phyloP scores from a whole-genome alignment of 2,797 vertebrate species.

The Sebastes vulpes region DNA sequence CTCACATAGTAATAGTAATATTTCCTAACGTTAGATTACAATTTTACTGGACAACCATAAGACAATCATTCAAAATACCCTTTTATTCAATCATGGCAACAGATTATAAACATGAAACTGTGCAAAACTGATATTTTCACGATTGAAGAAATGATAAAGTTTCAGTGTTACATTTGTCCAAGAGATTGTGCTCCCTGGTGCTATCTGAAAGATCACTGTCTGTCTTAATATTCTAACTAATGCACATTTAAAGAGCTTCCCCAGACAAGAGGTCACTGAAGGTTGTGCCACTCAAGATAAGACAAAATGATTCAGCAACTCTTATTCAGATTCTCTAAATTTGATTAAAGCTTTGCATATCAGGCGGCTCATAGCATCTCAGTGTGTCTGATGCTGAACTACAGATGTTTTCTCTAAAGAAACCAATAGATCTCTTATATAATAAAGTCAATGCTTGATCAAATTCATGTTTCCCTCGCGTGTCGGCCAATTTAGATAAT shows the following conservation, averaged over 20 bases:
- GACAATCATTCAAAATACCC: not conserved
- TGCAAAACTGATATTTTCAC: not conserved
- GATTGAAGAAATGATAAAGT: not conserved
- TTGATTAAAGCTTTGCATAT: constrained; percentile 7
- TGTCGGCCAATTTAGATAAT: constrained; percentile 48
- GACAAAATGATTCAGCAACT: constrained; percentile 5
- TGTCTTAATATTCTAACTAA: constrained; percentile 10
- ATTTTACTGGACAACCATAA: not conserved
- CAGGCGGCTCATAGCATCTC: not conserved
- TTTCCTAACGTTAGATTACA: not conserved
- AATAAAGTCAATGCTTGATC: constrained; percentile 35
- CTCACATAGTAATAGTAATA: not conserved
- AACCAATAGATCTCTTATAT: not conserved
- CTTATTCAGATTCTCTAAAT: constrained; percentile 25
- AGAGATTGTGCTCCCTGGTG: not conserved
- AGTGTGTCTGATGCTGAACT: not conserved
- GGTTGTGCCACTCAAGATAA: not conserved
- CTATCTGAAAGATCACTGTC: constrained; percentile 1
- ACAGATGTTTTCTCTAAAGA: constrained; percentile 10
- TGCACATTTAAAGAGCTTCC: constrained; percentile 31
- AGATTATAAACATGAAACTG: not conserved
- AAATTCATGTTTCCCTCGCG: constrained; percentile 30
- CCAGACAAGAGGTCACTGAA: constrained; percentile 12
- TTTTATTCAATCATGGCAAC: not conserved
- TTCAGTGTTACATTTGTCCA: not conserved